These are phyloP conservation scores for honey bee (Apis mellifera) DNA, from an alignment of 1,140 invertebrate species.

Conservation along the genomic window DNA sequence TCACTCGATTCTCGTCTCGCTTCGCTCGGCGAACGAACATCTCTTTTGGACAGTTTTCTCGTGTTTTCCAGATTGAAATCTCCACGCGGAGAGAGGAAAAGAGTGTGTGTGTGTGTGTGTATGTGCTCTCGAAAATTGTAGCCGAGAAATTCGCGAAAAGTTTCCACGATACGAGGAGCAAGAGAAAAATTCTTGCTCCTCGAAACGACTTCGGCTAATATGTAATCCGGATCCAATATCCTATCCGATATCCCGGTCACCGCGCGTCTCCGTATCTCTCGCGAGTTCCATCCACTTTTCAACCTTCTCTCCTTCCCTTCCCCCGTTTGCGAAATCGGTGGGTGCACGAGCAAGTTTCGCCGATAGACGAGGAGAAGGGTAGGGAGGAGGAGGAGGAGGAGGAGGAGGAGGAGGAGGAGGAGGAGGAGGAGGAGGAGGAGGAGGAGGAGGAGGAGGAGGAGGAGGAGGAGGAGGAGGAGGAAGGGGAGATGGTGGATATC, in stretches of 20 bases:
- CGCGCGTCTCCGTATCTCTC: slow-evolving; percentile 36
- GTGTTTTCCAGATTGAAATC: no score
- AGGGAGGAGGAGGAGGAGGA: not conserved
- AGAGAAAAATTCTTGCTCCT: not conserved
- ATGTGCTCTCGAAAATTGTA: not conserved
- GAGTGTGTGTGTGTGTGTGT: no score
- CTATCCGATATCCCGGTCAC: slow-evolving; percentile 32
- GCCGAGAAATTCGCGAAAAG: not conserved
- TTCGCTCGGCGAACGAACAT: no score
- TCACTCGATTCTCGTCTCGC: not conserved
- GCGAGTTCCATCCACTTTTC: slow-evolving; percentile 19
- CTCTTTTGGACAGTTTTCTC: no score
- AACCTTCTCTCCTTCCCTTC: no score
- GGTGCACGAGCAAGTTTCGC: not conserved
- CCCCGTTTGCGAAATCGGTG: not conserved
- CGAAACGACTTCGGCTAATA: slow-evolving; percentile 64
- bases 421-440: not conserved
- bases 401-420: no score
- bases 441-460: not conserved
- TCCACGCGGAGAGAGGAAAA: no score
- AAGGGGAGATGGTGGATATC: not conserved
- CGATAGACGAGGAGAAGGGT: not conserved
- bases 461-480: not conserved
- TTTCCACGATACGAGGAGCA: not conserved
- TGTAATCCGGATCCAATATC: slow-evolving; percentile 73